Percentiles rank a stretch among this genome's conserved stretches.
phyloP scores from a whole-genome alignment of 2,113 vertebrate genomes.

The Ellobius talpinus region DNA sequence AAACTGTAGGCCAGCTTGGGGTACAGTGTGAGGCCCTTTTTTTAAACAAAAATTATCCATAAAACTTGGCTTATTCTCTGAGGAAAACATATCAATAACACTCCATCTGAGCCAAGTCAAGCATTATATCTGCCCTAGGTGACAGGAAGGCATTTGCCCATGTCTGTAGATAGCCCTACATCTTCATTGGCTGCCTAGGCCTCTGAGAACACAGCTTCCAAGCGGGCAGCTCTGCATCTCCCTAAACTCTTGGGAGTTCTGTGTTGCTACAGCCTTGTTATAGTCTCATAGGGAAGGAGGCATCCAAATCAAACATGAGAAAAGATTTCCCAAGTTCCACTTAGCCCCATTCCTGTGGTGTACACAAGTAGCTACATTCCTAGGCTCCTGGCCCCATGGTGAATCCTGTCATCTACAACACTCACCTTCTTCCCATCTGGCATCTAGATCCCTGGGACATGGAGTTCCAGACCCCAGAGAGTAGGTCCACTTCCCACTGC shows the following conservation, averaged over 20 bases:
- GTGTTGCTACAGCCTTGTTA: not conserved
- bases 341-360: not conserved
- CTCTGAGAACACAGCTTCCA: not conserved
- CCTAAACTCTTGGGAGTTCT: not conserved
- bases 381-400: too few species aligned
- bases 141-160: not conserved
- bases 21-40: not conserved
- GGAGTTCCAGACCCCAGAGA: not conserved
- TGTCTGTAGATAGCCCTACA: rapidly evolving
- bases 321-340: not conserved
- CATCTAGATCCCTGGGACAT: not conserved
- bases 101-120: not conserved
- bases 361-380: not conserved
- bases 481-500: not conserved
- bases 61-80: not conserved
- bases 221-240: not conserved
- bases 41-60: not conserved
- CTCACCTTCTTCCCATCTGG: not conserved
- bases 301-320: not conserved
- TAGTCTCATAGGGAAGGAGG: too few species aligned
- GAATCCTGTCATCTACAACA: not conserved
- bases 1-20: not conserved
- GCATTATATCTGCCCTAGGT: not conserved
- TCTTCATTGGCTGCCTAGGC: not conserved
- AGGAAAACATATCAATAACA: not conserved